Evolutionary conservation across 2,888 invertebrate genomes (phyloP).

Genomic region (Eurytoma adleriae): DNA sequence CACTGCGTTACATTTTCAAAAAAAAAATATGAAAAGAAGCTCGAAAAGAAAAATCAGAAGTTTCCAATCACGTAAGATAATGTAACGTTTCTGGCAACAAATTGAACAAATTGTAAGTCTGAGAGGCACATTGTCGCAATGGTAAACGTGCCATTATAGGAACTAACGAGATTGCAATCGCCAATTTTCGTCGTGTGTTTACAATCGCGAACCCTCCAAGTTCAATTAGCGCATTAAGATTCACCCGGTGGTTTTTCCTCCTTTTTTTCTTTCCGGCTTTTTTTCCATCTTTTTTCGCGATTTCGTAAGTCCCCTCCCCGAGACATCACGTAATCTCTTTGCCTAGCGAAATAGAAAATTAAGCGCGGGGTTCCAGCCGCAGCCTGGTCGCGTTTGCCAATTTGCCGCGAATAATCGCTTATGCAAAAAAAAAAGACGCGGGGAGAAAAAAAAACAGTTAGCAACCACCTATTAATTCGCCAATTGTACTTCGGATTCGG

Average conservation of each 20-base stretch:
- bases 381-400: too few relatives aligned
- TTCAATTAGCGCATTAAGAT: neutral
- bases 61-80: constrained; percentile 11
- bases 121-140: neutral
- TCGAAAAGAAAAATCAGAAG: too few relatives aligned
- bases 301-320: neutral
- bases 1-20: neutral
- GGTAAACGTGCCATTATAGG: neutral
- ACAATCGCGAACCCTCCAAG: neutral
- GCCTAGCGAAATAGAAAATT: too few relatives aligned
- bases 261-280: neutral
- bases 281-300: neutral
- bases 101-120: neutral
- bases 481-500: too few relatives aligned
- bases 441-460: too few relatives aligned
- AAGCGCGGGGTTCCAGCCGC: too few relatives aligned
- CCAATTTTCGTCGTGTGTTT: neutral
- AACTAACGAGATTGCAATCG: constrained; percentile 20
- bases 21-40: neutral
- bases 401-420: too few relatives aligned
- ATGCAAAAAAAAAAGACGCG: too few relatives aligned
- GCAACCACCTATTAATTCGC: too few relatives aligned
- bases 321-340: too few relatives aligned
- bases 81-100: neutral
- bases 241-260: neutral